Conservation (phyloP, 2,888 invertebrate species). For the Diabrotica balteata region DNA sequence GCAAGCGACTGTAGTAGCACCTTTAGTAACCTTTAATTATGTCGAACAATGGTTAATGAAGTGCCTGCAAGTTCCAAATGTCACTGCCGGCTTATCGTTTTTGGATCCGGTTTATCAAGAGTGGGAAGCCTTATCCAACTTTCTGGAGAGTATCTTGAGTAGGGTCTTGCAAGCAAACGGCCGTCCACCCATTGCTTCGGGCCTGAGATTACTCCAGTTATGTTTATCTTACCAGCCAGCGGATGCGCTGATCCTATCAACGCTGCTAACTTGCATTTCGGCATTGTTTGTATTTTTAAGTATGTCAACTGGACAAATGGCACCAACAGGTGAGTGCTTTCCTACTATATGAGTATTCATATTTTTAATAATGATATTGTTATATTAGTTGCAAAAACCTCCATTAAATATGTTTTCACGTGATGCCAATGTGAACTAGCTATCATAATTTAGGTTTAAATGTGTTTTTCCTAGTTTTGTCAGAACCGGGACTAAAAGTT, state of each 20-base stretch:
- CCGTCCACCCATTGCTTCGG: constrained; percentile 77
- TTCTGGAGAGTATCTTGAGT: constrained; percentile 83
- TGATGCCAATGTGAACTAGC: too few species aligned
- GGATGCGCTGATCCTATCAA: constrained; percentile 83
- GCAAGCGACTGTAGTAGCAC: constrained; percentile 80
- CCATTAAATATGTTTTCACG: too few species aligned
- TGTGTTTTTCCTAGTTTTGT: too few species aligned
- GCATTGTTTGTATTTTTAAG: constrained; percentile 90
- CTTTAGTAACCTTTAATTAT: constrained; percentile 81
- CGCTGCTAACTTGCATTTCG: constrained; percentile 89
- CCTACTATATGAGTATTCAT: not conserved
- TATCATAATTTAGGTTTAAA: too few species aligned
- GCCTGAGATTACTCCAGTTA: constrained; percentile 78
- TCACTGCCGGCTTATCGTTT: constrained; percentile 57
- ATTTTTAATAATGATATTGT: too few species aligned
- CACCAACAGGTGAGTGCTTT: constrained; percentile 55
- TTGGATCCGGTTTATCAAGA: constrained; percentile 77
- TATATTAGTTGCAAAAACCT: too few species aligned
- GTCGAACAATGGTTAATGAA: constrained; percentile 83
- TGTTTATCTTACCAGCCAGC: constrained; percentile 78
- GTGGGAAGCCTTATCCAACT: constrained; percentile 83
- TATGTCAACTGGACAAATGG: constrained; percentile 83
- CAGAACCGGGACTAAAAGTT: too few species aligned
- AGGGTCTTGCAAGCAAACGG: constrained; percentile 76
- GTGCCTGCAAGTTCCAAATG: constrained; percentile 67